These are phyloP conservation scores for Thalassarche chlororhynchos DNA, from an alignment of 2,113 vertebrate genomes.

Conservation along the genomic window DNA sequence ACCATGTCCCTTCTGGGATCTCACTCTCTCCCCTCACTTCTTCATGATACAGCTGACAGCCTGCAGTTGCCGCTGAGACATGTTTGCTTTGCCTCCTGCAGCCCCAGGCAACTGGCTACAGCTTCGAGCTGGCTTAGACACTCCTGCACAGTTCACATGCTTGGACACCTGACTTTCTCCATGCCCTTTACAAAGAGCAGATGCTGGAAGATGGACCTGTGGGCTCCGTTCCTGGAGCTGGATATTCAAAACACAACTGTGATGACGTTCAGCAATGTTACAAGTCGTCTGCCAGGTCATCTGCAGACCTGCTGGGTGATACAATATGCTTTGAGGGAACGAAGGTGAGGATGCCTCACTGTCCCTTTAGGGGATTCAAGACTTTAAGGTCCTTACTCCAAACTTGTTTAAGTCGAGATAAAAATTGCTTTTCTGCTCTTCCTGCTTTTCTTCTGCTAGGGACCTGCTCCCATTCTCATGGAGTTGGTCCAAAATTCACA, in stretches of 20 bases:
- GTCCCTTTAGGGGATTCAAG: neutral
- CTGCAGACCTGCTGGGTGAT: neutral
- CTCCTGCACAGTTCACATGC: neutral
- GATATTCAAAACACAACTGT: neutral
- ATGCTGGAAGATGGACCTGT: neutral
- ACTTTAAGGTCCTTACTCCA: neutral
- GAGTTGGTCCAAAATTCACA: neutral
- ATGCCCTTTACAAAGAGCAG: neutral
- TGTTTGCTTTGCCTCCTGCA: neutral
- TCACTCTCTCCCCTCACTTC: neutral
- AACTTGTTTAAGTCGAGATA: neutral
- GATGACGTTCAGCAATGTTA: neutral
- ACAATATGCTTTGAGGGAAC: neutral
- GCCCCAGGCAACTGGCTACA: neutral
- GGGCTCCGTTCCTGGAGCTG: neutral
- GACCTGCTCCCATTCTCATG: neutral
- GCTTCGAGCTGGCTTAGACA: neutral
- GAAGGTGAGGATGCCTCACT: neutral
- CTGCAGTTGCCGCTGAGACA: neutral
- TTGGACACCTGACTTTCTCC: neutral
- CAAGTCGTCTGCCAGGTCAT: neutral
- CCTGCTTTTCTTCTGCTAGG: neutral
- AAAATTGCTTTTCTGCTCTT: neutral
- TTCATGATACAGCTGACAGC: neutral
- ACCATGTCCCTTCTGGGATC: neutral